Evolutionary conservation across 23 tunicate genomes (phyloP).

Genomic region (Styela plicata): DNA sequence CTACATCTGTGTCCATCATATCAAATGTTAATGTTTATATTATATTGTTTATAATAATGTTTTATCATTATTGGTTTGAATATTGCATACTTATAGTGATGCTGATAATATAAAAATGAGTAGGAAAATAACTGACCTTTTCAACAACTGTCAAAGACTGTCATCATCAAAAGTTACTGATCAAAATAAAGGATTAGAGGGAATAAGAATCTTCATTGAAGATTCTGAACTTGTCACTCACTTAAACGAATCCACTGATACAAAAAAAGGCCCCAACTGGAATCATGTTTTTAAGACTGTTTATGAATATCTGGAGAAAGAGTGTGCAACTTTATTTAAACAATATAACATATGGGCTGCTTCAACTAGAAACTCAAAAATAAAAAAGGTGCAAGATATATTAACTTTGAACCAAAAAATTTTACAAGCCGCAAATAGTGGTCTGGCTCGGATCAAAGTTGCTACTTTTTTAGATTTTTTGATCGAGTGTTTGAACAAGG

Average conservation of each 20-base stretch:
- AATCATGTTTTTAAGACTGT: conserved; percentile 1
- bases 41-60: too few species aligned
- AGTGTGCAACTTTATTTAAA: not conserved
- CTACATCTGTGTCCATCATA: too few species aligned
- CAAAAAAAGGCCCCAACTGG: conserved; percentile 4
- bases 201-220: not conserved
- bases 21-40: too few species aligned
- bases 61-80: too few species aligned
- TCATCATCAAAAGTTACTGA: conserved; percentile 2
- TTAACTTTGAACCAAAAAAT: not conserved
- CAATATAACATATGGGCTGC: not conserved
- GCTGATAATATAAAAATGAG: not conserved
- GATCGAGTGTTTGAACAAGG: not conserved
- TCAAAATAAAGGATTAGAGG: conserved; percentile 12
- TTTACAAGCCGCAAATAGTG: not conserved
- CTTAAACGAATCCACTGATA: not conserved
- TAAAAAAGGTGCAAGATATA: conserved; percentile 4
- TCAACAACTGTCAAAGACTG: not conserved
- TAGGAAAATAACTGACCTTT: not conserved
- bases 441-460: not conserved
- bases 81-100: too few species aligned
- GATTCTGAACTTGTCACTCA: not conserved
- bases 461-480: not conserved
- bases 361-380: not conserved
- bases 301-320: not conserved